Conservation (phyloP, 2,113 vertebrate genomes). For the Aythya baeri region DNA sequence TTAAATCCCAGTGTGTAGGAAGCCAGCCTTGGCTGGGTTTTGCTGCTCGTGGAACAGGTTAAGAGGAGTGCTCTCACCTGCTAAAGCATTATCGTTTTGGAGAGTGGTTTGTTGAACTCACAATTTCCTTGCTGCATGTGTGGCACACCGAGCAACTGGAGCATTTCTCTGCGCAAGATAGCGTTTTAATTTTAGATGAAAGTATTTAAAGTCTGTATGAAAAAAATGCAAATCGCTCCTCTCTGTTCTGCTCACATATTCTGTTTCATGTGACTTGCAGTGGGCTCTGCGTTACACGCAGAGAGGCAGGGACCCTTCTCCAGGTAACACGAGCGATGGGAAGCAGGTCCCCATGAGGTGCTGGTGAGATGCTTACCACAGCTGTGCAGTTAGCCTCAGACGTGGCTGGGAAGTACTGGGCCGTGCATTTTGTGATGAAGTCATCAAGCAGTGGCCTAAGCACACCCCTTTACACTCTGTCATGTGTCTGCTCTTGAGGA, state of each 20-base stretch:
- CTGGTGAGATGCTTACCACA: neutral
- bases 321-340: neutral
- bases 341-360: neutral
- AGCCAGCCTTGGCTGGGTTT: neutral
- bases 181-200: neutral
- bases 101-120: neutral
- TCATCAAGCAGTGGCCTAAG: neutral
- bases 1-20: neutral
- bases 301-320: neutral
- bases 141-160: neutral
- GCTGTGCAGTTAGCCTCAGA: neutral
- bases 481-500: neutral
- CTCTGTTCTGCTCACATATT: neutral
- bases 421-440: neutral
- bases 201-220: neutral
- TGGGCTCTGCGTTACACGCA: neutral
- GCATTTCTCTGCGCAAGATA: neutral
- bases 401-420: neutral
- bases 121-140: neutral
- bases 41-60: neutral
- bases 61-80: neutral
- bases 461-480: neutral
- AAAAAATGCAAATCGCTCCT: neutral
- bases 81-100: neutral
- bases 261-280: neutral